Evolutionary conservation across 2,797 vertebrate genomes (phyloP), one percentile per base, ranked within the genome.

Genomic region (Pseudocheirus occidentalis): DNA sequence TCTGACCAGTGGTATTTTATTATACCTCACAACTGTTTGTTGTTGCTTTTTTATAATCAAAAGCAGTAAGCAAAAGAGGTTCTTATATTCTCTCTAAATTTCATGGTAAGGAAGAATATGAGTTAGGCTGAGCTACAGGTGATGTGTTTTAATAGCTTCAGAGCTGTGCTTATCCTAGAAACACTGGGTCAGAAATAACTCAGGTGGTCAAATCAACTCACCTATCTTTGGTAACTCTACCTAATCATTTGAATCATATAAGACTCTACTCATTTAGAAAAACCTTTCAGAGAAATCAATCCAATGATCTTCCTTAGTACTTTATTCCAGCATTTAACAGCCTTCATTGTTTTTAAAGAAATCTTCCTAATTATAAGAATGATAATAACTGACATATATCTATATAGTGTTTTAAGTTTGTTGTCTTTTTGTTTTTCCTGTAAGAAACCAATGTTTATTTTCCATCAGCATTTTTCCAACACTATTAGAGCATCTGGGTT

Each of bases 31-130:
- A 66, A 92, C 29, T 66, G 91, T 59, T 92, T 12, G 28, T 6
- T 58, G 46, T 93, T 54, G 31, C 27, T 90, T 95, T 90, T 89
- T 92, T 28, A 7, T 90, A 90, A 90, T 13, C 94, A 96, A 95
- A 94, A 95, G 92, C 54, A 55, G 55, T 21, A 93, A 92, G 62
- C 62, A 66, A 4, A 93, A 97, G 52, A 29, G 5, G 81, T 34
- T 93, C 55, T 29, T 50, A 73, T n/a, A 66, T 91, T n/a, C 57
- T 58, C 58, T 87, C 50, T 53, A 52, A 90, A 46, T 53, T 57
- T 87, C 87, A 14, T 5, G 46, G 57, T 54, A 94, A 53, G 52
- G 21, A 46, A 94, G 24, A n/a, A 73, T 5, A 18, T 6, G 7
- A 5, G 66, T 73, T 40, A 73, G 16, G 5, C 21, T 73, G n/a